These are phyloP conservation scores for Apoda limacodes DNA, from an alignment of 2,888 invertebrate species.

Conservation along the genomic window DNA sequence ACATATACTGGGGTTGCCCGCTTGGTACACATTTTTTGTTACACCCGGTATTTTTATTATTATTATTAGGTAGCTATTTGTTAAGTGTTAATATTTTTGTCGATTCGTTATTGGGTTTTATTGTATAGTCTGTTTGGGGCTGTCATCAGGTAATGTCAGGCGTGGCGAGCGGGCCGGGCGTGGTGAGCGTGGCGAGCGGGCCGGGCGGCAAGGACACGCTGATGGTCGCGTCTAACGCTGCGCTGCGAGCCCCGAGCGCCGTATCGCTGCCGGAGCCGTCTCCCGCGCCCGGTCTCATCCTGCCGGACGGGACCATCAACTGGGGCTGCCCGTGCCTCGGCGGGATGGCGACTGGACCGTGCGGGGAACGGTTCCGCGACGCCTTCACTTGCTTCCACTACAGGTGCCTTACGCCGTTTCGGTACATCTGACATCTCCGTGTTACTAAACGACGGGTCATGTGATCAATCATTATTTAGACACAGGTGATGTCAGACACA, in stretches of 20 bases:
- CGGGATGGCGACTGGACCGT: slow-evolving; percentile 97
- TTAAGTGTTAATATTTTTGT: too few species aligned
- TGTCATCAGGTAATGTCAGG: neutral
- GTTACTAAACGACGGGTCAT: neutral
- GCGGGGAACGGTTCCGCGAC: slow-evolving; percentile 91
- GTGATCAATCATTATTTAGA: neutral
- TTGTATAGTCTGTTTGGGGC: too few species aligned
- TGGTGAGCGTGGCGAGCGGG: slow-evolving; percentile 51
- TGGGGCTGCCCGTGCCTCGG: slow-evolving; percentile 98
- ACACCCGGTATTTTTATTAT: too few species aligned
- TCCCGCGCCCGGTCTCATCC: slow-evolving; percentile 83
- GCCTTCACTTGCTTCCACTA: slow-evolving; percentile 97
- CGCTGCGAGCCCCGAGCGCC: slow-evolving; percentile 79
- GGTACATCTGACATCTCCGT: too few species aligned
- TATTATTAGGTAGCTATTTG: too few species aligned
- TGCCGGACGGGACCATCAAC: slow-evolving; percentile 90
- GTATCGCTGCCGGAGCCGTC: slow-evolving; percentile 78
- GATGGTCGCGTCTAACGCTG: slow-evolving; percentile 84
- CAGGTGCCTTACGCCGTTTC: slow-evolving; percentile 63
- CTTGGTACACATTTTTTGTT: too few species aligned
- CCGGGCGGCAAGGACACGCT: slow-evolving; percentile 78
- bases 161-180: slow-evolving; percentile 8
- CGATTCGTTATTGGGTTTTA: too few species aligned
- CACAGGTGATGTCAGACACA: neutral
- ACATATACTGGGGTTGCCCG: too few species aligned